Conservation (phyloP, 2,113 vertebrate genomes). For the Zapornia atra region DNA sequence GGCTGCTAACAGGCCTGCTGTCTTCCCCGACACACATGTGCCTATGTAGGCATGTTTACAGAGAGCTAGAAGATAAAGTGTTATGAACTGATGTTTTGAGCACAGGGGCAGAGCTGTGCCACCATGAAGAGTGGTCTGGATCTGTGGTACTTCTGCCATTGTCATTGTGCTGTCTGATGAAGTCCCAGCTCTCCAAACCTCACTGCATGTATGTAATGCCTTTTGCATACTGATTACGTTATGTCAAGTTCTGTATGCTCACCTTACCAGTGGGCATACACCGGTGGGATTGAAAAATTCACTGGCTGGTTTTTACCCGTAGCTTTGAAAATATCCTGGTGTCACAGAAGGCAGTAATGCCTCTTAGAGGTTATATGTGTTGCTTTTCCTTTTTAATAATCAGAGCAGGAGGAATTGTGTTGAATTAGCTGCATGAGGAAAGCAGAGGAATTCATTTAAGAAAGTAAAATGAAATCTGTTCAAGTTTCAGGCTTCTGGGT, state of each 20-base stretch:
- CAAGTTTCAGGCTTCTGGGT: constrained; percentile 61
- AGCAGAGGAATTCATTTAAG: constrained; percentile 73
- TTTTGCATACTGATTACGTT: background rate
- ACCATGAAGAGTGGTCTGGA: background rate
- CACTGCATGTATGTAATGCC: background rate
- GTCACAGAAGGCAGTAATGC: constrained; percentile 33
- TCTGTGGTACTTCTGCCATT: background rate
- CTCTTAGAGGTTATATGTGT: constrained; percentile 54
- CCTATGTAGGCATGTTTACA: background rate
- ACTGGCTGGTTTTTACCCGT: constrained; percentile 21
- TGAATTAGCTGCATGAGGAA: constrained; percentile 70
- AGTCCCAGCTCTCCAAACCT: background rate
- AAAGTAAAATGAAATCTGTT: constrained; percentile 58
- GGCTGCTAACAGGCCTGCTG: no score
- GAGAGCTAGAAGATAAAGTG: background rate
- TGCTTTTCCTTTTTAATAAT: constrained; percentile 60
- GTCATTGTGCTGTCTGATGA: background rate
- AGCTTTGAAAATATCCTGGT: constrained; percentile 60
- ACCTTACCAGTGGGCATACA: background rate
- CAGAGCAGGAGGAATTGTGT: constrained; percentile 64
- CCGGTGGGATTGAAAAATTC: background rate
- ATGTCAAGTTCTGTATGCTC: background rate
- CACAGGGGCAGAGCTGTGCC: background rate
- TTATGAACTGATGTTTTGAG: background rate
- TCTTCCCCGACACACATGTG: no score